Conservation (phyloP, 1,140 invertebrate species). For the Zaprionus capensis region DNA sequence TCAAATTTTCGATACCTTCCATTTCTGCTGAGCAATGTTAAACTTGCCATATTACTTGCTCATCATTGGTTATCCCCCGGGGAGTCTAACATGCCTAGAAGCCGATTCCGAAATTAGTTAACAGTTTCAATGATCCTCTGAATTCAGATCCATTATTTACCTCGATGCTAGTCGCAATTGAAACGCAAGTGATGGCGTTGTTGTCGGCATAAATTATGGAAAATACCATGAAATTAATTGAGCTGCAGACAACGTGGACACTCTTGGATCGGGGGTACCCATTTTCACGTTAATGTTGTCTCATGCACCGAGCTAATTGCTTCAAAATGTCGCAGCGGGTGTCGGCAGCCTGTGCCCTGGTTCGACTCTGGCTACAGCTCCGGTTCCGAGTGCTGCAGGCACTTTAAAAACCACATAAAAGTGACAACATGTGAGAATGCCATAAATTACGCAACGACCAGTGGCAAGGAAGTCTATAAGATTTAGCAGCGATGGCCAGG, state of each 20-base stretch:
- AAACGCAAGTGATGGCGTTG: slow-evolving; percentile 53
- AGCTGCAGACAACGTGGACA: slow-evolving; percentile 18
- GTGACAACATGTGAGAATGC: slow-evolving; percentile 80
- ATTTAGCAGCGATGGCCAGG: slow-evolving; percentile 42
- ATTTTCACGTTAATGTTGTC: slow-evolving; percentile 40
- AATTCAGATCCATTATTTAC: background rate
- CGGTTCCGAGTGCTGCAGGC: slow-evolving; percentile 10
- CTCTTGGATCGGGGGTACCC: slow-evolving; percentile 22
- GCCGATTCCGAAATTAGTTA: slow-evolving; percentile 1
- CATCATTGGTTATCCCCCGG: background rate
- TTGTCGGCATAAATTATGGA: slow-evolving; percentile 65
- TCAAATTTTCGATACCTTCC: background rate
- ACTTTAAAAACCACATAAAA: slow-evolving; percentile 83
- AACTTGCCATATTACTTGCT: background rate
- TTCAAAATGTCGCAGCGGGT: slow-evolving; percentile 74
- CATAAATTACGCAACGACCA: slow-evolving; percentile 70
- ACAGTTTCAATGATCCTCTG: slow-evolving; percentile 25
- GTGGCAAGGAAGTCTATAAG: slow-evolving; percentile 50
- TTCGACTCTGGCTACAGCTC: background rate
- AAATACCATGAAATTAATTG: slow-evolving; percentile 48
- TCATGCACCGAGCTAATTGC: slow-evolving; percentile 60
- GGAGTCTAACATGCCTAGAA: background rate
- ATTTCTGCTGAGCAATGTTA: background rate
- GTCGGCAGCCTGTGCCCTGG: slow-evolving; percentile 23
- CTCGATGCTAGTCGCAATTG: background rate